Base-by-base conservation (phyloP, 2,113 vertebrate genomes). In the Alethe diademata region DNA sequence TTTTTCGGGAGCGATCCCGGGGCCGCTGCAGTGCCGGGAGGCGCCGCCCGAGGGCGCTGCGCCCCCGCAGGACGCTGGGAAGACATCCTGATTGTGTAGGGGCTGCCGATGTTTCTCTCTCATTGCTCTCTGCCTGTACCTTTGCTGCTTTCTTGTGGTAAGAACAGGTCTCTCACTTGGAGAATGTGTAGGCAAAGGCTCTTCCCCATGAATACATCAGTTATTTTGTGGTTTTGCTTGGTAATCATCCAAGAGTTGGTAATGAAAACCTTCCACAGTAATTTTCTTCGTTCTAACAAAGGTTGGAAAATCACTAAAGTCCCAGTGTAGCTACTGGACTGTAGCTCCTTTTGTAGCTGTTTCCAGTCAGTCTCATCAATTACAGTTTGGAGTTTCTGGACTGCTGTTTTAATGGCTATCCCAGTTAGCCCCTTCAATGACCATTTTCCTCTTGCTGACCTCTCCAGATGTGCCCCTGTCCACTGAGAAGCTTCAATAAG, bases 71-170 rank as follows among this genome's bases (percentile, higher is more conserved):
- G 48, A 76, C 19, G 19, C 35, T 29, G 12, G 7, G 50, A 54
- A 20, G 19, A 6, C 8, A 1, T 24, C 26, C 67, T 31, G 5
- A 0, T 22, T 14, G 45, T 56, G n/a, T 5, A 16, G 7, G 12
- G 33, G 26, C 31, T 76, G 24, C n/a, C 66, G 4, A 0, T 62
- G 9, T 31, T 35, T 65, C 17, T 67, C 7, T 12, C 20, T 53
- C 22, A 1, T 35, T 17, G 2, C 2, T 36, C 51, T n/a, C 29
- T 70, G 40, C 56, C 19, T 6, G 6, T 69, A 3, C 31, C 12
- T 73, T 36, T 75, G 15, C 25, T 31, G 2, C 14, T 73, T 42
- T 75, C 12, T 35, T 31, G 2, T 80, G 54, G 12, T 10, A 35
- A 17, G 28, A 57, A 5, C 15, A 2, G 10, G 13, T 38, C 18